These are phyloP conservation scores for Ibycter americanus DNA, from an alignment of 2,797 vertebrate species.

Conservation along the genomic window DNA sequence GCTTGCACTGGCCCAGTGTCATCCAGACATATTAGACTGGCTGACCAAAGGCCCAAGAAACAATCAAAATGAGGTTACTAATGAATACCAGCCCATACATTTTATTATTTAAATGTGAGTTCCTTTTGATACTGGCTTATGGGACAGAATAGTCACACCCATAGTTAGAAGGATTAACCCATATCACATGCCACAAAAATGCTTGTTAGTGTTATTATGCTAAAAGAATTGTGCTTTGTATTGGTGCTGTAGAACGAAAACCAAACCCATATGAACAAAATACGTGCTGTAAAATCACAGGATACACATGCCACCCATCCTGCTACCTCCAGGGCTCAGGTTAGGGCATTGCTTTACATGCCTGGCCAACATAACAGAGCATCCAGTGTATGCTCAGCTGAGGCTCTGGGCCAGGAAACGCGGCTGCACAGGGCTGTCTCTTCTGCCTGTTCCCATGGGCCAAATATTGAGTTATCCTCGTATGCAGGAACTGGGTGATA, in stretches of 20 bases:
- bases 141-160: neutral
- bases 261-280: neutral
- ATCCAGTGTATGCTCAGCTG: rapidly evolving
- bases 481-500: neutral
- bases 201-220: too few relatives aligned
- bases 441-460: neutral
- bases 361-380: neutral
- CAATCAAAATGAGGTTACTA: neutral
- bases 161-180: neutral
- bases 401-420: neutral
- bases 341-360: neutral
- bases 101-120: neutral
- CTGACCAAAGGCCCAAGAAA: neutral
- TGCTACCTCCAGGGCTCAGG: neutral
- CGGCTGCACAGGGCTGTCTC: rapidly evolving
- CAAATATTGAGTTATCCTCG: neutral
- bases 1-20: neutral
- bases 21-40: neutral
- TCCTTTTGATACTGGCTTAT: neutral
- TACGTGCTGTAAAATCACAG: neutral
- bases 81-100: neutral
- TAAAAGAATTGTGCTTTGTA: neutral
- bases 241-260: neutral
- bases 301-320: neutral
- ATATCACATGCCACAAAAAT: neutral